Evolutionary conservation across 2,113 vertebrate genomes (phyloP).

Genomic region (Ginglymostoma cirratum): DNA sequence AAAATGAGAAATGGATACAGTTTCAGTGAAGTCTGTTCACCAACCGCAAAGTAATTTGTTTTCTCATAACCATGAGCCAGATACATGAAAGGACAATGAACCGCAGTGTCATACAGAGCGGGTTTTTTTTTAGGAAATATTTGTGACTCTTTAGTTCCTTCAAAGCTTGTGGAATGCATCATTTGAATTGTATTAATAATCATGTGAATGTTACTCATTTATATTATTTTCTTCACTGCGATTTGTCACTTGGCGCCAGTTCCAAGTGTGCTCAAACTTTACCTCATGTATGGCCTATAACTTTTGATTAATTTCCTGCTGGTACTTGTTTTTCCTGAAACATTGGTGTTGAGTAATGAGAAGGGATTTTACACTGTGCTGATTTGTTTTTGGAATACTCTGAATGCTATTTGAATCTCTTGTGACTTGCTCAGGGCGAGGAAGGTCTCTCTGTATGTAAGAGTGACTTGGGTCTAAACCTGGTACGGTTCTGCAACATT

Average conservation of each 20-base stretch:
- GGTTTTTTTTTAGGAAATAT: neutral
- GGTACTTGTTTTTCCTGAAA: neutral
- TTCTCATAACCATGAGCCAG: neutral
- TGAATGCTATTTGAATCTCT: too few species aligned
- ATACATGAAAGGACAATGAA: neutral
- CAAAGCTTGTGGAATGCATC: neutral
- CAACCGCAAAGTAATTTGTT: neutral
- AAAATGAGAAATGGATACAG: neutral
- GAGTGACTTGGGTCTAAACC: too few species aligned
- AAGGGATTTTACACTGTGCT: too few species aligned
- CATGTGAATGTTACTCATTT: neutral
- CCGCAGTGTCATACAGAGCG: neutral
- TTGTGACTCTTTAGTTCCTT: neutral
- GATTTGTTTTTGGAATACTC: too few species aligned
- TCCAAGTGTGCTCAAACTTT: too few species aligned
- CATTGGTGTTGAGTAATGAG: too few species aligned
- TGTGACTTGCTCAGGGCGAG: too few species aligned
- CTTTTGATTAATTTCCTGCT: neutral
- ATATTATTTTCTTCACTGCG: neutral
- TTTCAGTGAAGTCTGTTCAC: neutral
- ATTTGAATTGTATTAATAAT: neutral
- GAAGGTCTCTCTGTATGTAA: too few species aligned
- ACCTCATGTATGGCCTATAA: too few species aligned
- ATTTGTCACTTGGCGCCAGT: neutral
- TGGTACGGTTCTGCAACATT: too few species aligned